Conservation (phyloP, 1,140 invertebrate species). For the Halesus radiatus region DNA sequence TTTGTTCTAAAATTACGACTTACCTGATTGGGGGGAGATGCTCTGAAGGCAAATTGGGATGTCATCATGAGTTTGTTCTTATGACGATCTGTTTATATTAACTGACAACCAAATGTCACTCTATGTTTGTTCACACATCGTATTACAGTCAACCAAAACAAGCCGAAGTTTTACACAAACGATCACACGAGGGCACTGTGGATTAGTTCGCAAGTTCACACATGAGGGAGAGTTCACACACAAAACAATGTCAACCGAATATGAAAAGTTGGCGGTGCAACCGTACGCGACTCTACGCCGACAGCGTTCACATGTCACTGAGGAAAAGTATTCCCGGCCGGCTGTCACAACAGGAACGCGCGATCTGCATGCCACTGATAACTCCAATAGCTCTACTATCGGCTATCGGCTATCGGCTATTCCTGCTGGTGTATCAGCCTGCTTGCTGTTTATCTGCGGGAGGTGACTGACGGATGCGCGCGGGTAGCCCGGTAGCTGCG, state of each 20-base stretch:
- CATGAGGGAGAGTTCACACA: not conserved
- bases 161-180: not conserved
- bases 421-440: too few species aligned
- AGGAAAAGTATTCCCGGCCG: conserved; percentile 8
- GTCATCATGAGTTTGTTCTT: conserved; percentile 59
- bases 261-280: not conserved
- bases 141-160: conserved; percentile 2
- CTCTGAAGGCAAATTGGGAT: conserved; percentile 78
- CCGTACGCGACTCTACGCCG: conserved; percentile 22
- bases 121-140: not conserved
- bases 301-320: conserved; percentile 35
- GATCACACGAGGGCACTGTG: conserved; percentile 7
- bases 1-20: conserved; percentile 13
- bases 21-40: conserved; percentile 78
- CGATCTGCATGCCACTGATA: not conserved
- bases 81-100: not conserved
- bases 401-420: too few species aligned
- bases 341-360: conserved; percentile 20
- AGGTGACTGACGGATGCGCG: not conserved
- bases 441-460: not conserved
- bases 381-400: too few species aligned
- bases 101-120: conserved; percentile 17
- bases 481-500: conserved; percentile 49
- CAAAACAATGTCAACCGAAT: conserved; percentile 1
- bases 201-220: conserved; percentile 10